A percentile compares a stretch with the other conserved stretches of the same genome.
Conservation (phyloP, 2,113 vertebrate species). For the Tupaia tana region DNA sequence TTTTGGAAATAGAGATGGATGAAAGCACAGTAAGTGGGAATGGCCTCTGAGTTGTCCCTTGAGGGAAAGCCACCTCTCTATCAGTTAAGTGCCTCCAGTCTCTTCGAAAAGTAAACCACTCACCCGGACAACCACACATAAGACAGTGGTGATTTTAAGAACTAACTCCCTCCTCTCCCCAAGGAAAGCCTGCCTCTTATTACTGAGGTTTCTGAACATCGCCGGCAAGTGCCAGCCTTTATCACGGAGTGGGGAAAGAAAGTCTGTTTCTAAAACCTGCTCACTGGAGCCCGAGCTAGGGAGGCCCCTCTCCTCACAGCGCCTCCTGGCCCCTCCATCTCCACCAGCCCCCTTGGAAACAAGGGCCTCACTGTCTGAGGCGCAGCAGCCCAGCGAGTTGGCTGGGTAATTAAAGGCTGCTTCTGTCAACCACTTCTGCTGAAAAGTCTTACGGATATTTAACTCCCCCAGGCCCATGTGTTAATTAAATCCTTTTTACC, state of each 20-base stretch:
- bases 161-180: not conserved
- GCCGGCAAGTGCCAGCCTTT: not conserved
- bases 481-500: slow-evolving; percentile 67
- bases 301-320: not conserved
- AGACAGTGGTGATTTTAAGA: slow-evolving; percentile 4
- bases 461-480: slow-evolving; percentile 35
- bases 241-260: not conserved
- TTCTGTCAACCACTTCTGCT: slow-evolving; percentile 62
- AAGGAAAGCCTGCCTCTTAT: not conserved
- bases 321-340: not conserved
- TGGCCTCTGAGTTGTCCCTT: not conserved
- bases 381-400: not conserved
- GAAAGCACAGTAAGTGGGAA: not conserved
- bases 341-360: not conserved
- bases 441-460: slow-evolving; percentile 53
- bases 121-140: not conserved
- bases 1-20: not conserved
- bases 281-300: not conserved
- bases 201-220: not conserved
- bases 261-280: not conserved
- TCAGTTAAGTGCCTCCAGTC: not conserved
- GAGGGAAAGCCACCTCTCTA: not conserved
- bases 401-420: slow-evolving; percentile 44
- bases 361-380: not conserved
- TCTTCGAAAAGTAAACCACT: slow-evolving; percentile 32